Evolutionary conservation across 2,797 vertebrate species (phyloP).

Genomic region (Schizopygopsis pylzovi): DNA sequence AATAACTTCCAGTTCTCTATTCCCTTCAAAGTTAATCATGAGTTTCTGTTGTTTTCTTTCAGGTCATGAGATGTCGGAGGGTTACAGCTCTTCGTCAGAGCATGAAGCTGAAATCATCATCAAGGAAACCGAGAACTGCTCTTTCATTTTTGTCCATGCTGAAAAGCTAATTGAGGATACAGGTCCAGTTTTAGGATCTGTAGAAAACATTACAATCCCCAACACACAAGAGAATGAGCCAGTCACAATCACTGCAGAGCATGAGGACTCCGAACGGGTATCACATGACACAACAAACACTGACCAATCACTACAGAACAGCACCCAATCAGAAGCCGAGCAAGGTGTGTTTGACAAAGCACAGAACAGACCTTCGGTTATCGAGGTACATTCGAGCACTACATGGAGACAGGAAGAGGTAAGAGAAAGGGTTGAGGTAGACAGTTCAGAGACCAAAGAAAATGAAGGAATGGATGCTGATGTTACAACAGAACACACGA

Average conservation of each 20-base stretch:
- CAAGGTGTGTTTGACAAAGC: no score
- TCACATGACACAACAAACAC: constrained; percentile 48
- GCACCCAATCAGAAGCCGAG: not conserved
- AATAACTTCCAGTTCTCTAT: not conserved
- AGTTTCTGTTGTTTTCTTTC: constrained; percentile 20
- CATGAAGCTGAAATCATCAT: constrained; percentile 64
- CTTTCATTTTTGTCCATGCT: constrained; percentile 20
- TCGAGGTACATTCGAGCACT: no score
- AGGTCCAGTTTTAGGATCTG: constrained; percentile 29
- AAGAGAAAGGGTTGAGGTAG: no score
- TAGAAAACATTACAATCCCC: constrained; percentile 24
- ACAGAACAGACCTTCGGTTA: no score
- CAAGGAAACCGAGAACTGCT: constrained; percentile 16
- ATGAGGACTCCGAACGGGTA: constrained; percentile 36
- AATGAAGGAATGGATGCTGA: no score
- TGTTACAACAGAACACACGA: no score
- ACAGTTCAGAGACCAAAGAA: no score
- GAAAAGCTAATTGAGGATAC: constrained; percentile 30
- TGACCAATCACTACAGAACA: constrained; percentile 61
- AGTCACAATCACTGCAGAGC: constrained; percentile 43
- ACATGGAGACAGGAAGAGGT: no score
- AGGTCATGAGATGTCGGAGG: constrained; percentile 71
- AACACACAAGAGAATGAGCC: constrained; percentile 46
- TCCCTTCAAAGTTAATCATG: not conserved
- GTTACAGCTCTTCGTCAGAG: constrained; percentile 70